Evolutionary conservation across 2,888 invertebrate species (phyloP).

Genomic region (Himalopsyche kuldschensis): DNA sequence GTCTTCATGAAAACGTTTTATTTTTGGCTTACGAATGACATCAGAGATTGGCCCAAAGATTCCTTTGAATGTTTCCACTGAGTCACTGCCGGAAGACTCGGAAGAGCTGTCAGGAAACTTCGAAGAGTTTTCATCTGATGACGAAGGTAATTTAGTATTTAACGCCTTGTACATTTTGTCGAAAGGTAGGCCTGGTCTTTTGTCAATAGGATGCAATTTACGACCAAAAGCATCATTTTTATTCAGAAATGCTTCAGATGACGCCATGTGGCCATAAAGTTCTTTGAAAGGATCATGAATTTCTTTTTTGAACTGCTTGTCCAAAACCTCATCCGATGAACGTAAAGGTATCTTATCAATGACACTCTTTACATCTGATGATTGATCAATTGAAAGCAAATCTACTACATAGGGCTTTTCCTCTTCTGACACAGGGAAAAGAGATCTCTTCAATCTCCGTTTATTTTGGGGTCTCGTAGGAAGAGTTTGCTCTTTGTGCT

Average conservation of each 20-base stretch:
- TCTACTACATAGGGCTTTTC: background rate
- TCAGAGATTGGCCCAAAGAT: conserved; percentile 3
- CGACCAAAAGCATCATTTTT: conserved; percentile 3
- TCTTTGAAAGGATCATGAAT: background rate
- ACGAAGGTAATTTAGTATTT: background rate
- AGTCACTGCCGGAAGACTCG: background rate
- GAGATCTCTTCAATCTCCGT: background rate
- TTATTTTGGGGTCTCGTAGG: background rate
- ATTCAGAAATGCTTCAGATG: background rate
- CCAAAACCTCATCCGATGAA: background rate
- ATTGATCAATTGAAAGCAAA: background rate
- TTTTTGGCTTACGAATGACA: background rate
- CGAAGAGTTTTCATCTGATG: background rate
- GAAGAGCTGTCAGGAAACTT: background rate
- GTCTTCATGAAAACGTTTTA: conserved; percentile 20
- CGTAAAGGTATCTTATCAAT: background rate
- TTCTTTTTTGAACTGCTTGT: background rate
- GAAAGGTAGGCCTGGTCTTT: background rate
- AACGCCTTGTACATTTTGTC: background rate
- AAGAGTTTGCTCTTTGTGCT: background rate
- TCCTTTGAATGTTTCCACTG: conserved; percentile 2
- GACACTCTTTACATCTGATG: background rate
- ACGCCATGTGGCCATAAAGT: background rate
- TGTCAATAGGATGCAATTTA: background rate
- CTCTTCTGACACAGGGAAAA: background rate